Evolutionary conservation across 2,113 vertebrate species (phyloP), one percentile per base, ranked within the genome.

Genomic region (Gymnarchus niloticus): DNA sequence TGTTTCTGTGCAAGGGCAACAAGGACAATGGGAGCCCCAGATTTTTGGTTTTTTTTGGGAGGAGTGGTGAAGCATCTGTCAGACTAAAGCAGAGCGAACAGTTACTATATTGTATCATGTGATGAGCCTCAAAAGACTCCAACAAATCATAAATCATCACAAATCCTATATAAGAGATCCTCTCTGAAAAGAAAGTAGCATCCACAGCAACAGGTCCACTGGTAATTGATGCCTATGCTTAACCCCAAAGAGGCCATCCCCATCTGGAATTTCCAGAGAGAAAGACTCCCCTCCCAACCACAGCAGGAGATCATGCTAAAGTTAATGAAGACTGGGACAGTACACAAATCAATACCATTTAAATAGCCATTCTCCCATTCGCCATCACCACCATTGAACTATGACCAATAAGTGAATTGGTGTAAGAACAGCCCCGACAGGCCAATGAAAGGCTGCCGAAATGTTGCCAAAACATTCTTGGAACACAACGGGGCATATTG

Each of bases 281-380:
- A 73, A 41, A 73, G 33, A 41, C 17, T 73, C 28, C 19, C 25
- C n/a, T 44, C 44, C 10, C n/a, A 33, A 8, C 80, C 49, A 81
- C 23, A 81, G 49, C 78, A 81, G 10, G 46, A 33, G 12, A 81
- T 23, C 46, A 49, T 8, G 33, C 83, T 89, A 86, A 73, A 82
- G 54, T 83, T 93, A 92, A 94, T 90, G 90, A 91, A 88, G 88
- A 90, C 56, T 91, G 90, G 89, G 91, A 28, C 21, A 81, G 57
- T 85, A 87, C 85, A 48, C 52, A 83, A 77, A 90, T 93, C 92
- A 88, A 93, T 94, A 89, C 48, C 89, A 90, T 89, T 91, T 86
- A 89, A 81, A 81, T 85, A 85, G 77, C 88, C 23, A 80, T 84
- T 81, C 88, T 90, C 85, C 69, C 51, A 84, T 78, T 81, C 80